Evolutionary conservation across 1,140 invertebrate genomes (phyloP).

Genomic region (Nasonia vitripennis): DNA sequence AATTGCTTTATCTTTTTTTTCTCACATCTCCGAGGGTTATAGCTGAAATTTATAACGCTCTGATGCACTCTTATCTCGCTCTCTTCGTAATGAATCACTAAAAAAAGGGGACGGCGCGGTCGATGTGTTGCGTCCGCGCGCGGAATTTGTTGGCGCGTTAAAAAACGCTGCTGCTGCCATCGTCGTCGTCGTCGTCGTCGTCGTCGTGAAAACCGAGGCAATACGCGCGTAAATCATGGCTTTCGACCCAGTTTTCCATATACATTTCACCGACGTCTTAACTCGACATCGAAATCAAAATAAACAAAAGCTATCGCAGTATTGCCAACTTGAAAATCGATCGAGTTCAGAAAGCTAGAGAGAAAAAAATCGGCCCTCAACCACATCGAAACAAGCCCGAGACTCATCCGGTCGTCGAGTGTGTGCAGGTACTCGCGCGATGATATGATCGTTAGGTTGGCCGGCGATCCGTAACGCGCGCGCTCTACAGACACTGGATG

Average conservation of each 20-base stretch:
- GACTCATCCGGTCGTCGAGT: background rate
- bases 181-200: too few relatives aligned
- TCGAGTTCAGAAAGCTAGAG: background rate
- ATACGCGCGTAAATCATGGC: background rate
- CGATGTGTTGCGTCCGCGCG: too few relatives aligned
- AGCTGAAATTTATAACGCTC: background rate
- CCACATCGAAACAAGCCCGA: background rate
- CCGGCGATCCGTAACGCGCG: background rate
- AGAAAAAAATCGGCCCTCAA: background rate
- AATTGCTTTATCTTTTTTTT: background rate
- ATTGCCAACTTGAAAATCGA: too few relatives aligned
- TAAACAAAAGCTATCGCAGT: background rate
- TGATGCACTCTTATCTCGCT: background rate
- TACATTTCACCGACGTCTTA: background rate
- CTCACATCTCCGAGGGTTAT: too few relatives aligned
- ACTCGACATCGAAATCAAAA: background rate
- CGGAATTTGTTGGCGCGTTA: background rate
- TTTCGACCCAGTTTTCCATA: background rate
- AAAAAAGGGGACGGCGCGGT: background rate
- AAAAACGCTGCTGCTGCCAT: background rate
- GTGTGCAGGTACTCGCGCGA: background rate
- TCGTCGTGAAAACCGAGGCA: background rate
- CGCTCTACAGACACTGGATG: background rate
- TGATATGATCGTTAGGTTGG: constrained; percentile 9
- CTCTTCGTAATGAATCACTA: background rate